Conservation (phyloP, 2,797 vertebrate species). For the Hippocampus kuda region DNA sequence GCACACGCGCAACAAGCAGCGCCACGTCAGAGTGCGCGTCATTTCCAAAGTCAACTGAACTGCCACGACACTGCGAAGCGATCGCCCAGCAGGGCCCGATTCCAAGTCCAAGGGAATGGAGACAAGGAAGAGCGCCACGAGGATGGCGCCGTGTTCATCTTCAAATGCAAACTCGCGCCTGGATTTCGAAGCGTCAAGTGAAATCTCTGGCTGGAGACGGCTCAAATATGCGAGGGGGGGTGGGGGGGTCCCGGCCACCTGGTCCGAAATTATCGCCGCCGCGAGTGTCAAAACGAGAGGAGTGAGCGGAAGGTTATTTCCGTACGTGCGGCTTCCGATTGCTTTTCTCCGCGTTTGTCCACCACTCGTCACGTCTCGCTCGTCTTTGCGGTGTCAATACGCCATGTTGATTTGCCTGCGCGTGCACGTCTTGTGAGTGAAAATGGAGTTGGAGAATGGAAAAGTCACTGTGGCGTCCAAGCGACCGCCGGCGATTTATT, state of each 20-base stretch:
- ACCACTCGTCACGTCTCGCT: background rate
- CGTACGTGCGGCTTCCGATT: constrained; percentile 7
- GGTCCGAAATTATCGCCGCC: background rate
- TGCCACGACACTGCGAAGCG: too few relatives aligned
- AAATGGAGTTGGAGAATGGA: background rate
- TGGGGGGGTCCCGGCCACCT: constrained; percentile 22
- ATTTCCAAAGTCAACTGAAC: too few relatives aligned
- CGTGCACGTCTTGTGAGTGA: constrained; percentile 1
- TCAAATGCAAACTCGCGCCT: background rate
- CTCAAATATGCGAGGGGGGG: constrained; percentile 14
- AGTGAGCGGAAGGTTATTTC: constrained; percentile 22
- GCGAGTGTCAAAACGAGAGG: constrained; percentile 17
- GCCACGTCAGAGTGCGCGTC: too few relatives aligned
- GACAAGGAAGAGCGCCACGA: background rate
- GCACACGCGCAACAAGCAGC: background rate
- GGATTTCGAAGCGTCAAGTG: constrained; percentile 48
- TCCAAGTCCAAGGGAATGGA: background rate
- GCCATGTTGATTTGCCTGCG: constrained; percentile 2
- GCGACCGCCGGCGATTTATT: background rate
- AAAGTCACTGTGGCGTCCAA: too few relatives aligned
- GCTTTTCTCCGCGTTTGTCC: background rate
- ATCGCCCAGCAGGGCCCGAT: background rate
- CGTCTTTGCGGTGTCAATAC: constrained; percentile 5
- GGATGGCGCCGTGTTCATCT: too few relatives aligned
- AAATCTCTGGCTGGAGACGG: constrained; percentile 48